Percentiles rank a stretch among this genome's conserved stretches.
Conservation (phyloP, 1,140 invertebrate species). For the Drosophila equinoxialis region DNA sequence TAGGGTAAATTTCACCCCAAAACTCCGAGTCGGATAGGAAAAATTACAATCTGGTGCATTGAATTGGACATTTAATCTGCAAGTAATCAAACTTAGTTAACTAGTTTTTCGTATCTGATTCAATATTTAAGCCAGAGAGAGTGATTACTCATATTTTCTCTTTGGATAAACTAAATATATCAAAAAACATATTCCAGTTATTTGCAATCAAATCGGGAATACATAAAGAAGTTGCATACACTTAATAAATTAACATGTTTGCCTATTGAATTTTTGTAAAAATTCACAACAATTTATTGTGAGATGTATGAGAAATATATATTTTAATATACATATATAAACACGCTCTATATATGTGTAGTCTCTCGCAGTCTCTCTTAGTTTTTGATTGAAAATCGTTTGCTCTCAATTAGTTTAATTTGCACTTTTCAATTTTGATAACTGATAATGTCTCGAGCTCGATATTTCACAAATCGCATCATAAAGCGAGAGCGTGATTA, state of each 20-base stretch:
- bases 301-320: not conserved
- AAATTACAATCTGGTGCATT: too few relatives aligned
- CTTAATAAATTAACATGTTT: not conserved
- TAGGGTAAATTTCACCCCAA: too few relatives aligned
- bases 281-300: not conserved
- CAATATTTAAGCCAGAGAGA: too few relatives aligned
- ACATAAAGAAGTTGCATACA: too few relatives aligned
- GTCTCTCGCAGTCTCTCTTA: not conserved
- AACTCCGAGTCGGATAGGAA: too few relatives aligned
- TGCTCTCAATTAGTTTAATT: slow-evolving; percentile 38
- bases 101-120: too few relatives aligned
- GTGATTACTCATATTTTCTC: too few relatives aligned
- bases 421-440: slow-evolving; percentile 44
- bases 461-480: slow-evolving; percentile 48
- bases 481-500: slow-evolving; percentile 57
- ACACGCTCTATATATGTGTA: not conserved
- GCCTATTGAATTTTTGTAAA: not conserved
- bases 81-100: too few relatives aligned
- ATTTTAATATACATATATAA: not conserved
- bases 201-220: too few relatives aligned
- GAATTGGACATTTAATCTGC: too few relatives aligned
- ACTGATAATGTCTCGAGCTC: slow-evolving; percentile 25
- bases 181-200: too few relatives aligned
- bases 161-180: too few relatives aligned
- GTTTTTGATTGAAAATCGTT: slow-evolving; percentile 3